Conservation (phyloP, 2,113 vertebrate genomes). For the Hepsetus odoe region DNA sequence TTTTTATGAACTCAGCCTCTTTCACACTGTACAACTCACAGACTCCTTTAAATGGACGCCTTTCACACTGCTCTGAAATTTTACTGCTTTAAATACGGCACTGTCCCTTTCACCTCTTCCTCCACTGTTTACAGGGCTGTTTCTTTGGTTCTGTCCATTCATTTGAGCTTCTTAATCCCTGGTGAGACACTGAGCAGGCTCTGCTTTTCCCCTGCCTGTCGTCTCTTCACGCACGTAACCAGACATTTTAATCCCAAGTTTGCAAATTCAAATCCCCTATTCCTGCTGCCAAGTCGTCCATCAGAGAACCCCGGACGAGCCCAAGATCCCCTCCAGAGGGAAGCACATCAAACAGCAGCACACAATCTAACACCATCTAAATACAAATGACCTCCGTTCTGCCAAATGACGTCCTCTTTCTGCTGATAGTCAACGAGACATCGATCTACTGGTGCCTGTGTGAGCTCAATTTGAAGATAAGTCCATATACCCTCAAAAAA, state of each 20-base stretch:
- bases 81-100: no score
- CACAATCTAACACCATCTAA: not conserved
- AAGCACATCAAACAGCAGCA: not conserved
- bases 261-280: slow-evolving; percentile 24
- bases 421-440: not conserved
- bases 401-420: slow-evolving; percentile 1
- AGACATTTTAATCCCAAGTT: slow-evolving; percentile 20
- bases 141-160: not conserved
- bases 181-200: not conserved
- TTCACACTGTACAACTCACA: not conserved
- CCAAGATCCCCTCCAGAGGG: slow-evolving; percentile 1
- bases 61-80: no score
- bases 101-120: no score
- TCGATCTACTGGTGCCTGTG: not conserved
- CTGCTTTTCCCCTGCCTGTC: not conserved
- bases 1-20: no score
- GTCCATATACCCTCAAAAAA: not conserved
- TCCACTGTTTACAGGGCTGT: no score
- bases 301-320: slow-evolving; percentile 26
- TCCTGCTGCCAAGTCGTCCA: not conserved
- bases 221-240: not conserved
- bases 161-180: not conserved
- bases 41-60: no score
- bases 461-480: not conserved
- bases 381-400: not conserved